Percentiles rank a stretch among this genome's conserved stretches.
phyloP scores from a whole-genome alignment of 2,797 vertebrate genomes.

The Tokudaia muenninki region DNA sequence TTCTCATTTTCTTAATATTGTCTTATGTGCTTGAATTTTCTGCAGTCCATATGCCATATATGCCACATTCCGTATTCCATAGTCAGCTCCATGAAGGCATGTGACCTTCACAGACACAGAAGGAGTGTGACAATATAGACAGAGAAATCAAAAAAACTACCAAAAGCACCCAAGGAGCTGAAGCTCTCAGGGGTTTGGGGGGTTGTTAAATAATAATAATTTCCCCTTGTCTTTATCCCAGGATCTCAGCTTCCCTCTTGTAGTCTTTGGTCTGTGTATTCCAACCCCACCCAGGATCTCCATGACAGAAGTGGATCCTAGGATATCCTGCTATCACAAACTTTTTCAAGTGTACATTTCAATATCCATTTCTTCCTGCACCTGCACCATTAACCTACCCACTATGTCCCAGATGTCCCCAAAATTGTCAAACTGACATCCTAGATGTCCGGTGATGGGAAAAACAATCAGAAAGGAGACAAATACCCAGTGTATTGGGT shows the following conservation, averaged over 20 bases:
- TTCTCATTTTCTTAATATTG: neutral
- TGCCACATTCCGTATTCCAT: neutral
- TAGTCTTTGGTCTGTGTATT: neutral
- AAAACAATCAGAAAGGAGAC: neutral
- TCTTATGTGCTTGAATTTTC: neutral
- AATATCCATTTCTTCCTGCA: neutral
- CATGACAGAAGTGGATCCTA: neutral
- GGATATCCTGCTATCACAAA: neutral
- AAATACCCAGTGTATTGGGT: accelerated
- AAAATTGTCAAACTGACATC: neutral
- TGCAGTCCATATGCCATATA: neutral
- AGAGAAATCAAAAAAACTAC: conserved; percentile 7
- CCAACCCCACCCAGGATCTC: neutral
- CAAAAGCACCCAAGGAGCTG: neutral
- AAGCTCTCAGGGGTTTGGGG: neutral
- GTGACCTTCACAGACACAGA: neutral
- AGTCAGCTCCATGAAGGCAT: neutral
- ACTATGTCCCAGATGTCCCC: neutral
- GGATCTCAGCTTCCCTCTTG: neutral
- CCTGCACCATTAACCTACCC: neutral
- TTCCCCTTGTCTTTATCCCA: neutral
- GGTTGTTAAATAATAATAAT: accelerated
- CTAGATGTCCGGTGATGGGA: neutral
- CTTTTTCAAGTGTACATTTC: neutral
- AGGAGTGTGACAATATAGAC: neutral